A percentile compares a stretch with the other conserved stretches of the same genome.
phyloP scores from a whole-genome alignment of 2,888 invertebrate species.

The Clivina fossor region DNA sequence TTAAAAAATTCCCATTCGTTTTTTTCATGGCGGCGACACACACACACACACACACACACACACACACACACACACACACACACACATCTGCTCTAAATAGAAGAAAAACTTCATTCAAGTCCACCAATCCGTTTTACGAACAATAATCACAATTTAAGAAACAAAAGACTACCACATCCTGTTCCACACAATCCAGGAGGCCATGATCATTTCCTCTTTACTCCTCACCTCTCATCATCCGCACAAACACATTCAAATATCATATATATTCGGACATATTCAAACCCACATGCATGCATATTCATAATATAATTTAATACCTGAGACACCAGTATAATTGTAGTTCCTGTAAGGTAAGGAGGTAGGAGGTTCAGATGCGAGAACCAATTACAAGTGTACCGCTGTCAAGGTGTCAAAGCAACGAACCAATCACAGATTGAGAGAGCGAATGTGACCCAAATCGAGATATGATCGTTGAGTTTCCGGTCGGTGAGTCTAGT shows the following conservation, averaged over 20 bases:
- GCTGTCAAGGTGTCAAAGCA: constrained; percentile 32
- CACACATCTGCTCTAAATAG: too few species aligned
- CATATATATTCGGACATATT: not conserved
- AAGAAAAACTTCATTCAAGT: constrained; percentile 17
- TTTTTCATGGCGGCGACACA: too few species aligned
- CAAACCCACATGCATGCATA: constrained; percentile 8
- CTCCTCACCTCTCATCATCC: constrained; percentile 4
- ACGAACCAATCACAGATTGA: constrained; percentile 24
- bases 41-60: too few species aligned
- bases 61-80: too few species aligned
- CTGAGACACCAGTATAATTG: constrained; percentile 12
- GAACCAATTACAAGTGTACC: constrained; percentile 27
- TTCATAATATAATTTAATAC: constrained; percentile 9
- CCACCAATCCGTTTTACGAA: constrained; percentile 26
- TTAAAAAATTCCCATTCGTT: too few species aligned
- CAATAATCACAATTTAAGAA: constrained; percentile 26
- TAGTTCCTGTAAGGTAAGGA: constrained; percentile 13
- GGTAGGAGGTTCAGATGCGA: not conserved
- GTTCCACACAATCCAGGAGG: constrained; percentile 15
- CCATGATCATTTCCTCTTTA: too few species aligned
- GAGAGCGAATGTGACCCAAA: constrained; percentile 28
- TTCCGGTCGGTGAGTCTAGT: constrained; percentile 25
- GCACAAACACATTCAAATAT: not conserved
- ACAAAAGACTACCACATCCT: constrained; percentile 29
- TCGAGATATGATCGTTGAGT: constrained; percentile 30